Conservation (phyloP, 2,797 vertebrate species). For the Crenichthys baileyi region DNA sequence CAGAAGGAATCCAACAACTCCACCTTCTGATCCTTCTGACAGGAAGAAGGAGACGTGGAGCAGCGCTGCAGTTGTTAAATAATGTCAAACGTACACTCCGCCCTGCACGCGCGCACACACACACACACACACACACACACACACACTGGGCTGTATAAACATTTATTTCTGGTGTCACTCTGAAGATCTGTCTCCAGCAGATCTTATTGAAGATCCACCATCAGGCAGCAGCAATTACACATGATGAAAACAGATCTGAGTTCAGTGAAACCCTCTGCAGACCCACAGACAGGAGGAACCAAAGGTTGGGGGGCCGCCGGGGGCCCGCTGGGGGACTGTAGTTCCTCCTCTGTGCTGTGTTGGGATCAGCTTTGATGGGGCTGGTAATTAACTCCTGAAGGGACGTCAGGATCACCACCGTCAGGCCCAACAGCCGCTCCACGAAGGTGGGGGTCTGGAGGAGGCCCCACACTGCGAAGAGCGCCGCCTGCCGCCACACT, state of each 20-base stretch:
- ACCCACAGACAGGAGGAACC: constrained; percentile 55
- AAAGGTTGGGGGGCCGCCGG: constrained; percentile 60
- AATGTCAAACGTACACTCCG: not conserved
- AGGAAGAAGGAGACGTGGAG: not conserved
- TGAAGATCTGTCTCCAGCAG: not conserved
- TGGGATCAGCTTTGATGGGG: constrained; percentile 70
- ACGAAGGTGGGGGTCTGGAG: constrained; percentile 24
- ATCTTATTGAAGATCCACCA: not conserved
- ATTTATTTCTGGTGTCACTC: not conserved
- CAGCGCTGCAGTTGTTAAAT: not conserved
- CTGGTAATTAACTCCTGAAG: constrained; percentile 79
- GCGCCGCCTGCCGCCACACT: constrained; percentile 18
- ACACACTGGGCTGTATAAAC: constrained; percentile 1
- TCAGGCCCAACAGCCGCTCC: constrained; percentile 7
- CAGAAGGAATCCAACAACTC: too few species aligned
- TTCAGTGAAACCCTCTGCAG: constrained; percentile 14
- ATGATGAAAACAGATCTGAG: constrained; percentile 33
- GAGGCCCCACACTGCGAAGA: constrained; percentile 21
- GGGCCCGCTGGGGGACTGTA: constrained; percentile 49
- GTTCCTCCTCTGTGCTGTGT: constrained; percentile 43
- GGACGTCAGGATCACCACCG: constrained; percentile 23
- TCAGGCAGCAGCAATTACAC: constrained; percentile 34
- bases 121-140: not conserved
- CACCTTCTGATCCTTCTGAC: not conserved
- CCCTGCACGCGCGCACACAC: too few species aligned